Percentiles rank a stretch among this genome's conserved stretches.
phyloP scores from a whole-genome alignment of 2,888 invertebrate genomes.

The Seira ritae region DNA sequence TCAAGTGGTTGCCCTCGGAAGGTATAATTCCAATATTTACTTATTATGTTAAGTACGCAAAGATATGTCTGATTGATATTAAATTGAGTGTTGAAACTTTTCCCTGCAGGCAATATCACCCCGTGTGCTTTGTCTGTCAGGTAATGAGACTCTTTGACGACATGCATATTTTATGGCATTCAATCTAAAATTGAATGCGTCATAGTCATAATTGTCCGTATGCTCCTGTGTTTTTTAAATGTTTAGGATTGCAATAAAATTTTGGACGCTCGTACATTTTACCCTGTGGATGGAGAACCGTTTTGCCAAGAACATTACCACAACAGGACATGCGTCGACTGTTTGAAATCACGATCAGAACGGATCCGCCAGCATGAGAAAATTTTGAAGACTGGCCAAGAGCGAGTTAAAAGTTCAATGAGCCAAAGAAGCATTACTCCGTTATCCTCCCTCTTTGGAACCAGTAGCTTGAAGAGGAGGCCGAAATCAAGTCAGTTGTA shows the following conservation, averaged over 20 bases:
- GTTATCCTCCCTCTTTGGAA: constrained; percentile 58
- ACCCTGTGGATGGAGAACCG: constrained; percentile 67
- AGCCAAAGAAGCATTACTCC: constrained; percentile 66
- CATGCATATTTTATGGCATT: too few species aligned
- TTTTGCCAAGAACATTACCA: constrained; percentile 72
- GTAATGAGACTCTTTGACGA: constrained; percentile 37
- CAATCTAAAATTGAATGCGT: too few species aligned
- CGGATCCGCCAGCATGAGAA: constrained; percentile 60
- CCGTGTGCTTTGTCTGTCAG: constrained; percentile 70
- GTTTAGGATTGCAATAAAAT: constrained; percentile 67
- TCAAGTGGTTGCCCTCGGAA: constrained; percentile 66
- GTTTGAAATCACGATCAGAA: constrained; percentile 66
- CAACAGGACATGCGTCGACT: constrained; percentile 69
- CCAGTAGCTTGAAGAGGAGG: constrained; percentile 43
- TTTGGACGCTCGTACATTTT: constrained; percentile 69
- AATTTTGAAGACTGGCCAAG: constrained; percentile 74
- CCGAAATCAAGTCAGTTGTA: constrained; percentile 65
- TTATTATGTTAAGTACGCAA: too few species aligned
- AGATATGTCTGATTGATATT: too few species aligned
- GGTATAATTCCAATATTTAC: neutral
- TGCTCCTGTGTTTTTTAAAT: too few species aligned
- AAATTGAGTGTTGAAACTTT: too few species aligned
- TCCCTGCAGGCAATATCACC: constrained; percentile 66
- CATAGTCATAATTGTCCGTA: too few species aligned
- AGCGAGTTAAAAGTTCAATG: constrained; percentile 53